Percentiles rank a stretch among this genome's conserved stretches.
Conservation (phyloP, 2,797 vertebrate species). For the Melanotaenia boesemani region DNA sequence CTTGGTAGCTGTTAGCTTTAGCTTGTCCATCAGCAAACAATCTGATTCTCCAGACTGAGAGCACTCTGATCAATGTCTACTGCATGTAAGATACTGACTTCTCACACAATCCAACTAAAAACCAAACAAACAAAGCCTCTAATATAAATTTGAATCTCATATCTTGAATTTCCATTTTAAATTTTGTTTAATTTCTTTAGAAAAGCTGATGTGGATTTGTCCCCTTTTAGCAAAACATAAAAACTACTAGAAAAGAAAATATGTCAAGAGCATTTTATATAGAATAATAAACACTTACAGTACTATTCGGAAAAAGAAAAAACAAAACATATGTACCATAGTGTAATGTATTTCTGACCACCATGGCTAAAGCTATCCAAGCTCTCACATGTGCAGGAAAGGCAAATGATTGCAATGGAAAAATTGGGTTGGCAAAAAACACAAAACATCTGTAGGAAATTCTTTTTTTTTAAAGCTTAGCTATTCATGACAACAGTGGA, state of each 20-base stretch:
- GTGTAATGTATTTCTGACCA: slow-evolving; percentile 11
- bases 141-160: no score
- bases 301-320: slow-evolving; percentile 45
- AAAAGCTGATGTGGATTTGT: not conserved
- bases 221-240: not conserved
- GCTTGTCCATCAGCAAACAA: no score
- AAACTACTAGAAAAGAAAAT: not conserved
- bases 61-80: no score
- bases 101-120: no score
- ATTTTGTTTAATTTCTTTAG: not conserved
- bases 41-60: no score
- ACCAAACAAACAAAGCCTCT: no score
- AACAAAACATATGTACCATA: no score
- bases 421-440: slow-evolving; percentile 34
- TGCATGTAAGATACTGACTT: no score
- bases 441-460: slow-evolving; percentile 52
- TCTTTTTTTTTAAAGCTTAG: slow-evolving; percentile 4
- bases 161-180: no score
- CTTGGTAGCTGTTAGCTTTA: no score
- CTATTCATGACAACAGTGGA: slow-evolving; percentile 37
- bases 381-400: slow-evolving; percentile 47
- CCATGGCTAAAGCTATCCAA: slow-evolving; percentile 32
- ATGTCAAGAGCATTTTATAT: slow-evolving; percentile 21
- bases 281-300: slow-evolving; percentile 39
- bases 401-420: slow-evolving; percentile 29